phyloP scores from a whole-genome alignment of 2,888 invertebrate genomes.

The Trissoscelio sp. region DNA sequence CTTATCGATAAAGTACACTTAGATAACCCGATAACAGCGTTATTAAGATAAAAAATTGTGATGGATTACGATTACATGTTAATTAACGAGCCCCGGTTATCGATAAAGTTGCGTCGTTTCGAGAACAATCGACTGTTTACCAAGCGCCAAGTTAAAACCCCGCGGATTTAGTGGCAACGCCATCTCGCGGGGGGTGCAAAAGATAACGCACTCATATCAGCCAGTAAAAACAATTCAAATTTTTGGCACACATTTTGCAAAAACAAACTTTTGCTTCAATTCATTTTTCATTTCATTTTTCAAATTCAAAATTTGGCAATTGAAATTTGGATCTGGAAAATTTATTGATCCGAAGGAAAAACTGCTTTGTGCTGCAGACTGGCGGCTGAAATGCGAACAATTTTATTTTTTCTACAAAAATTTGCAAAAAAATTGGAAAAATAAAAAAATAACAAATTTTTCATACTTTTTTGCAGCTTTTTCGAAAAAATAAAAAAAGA shows the following conservation, averaged over 20 bases:
- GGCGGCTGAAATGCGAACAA: conserved; percentile 48
- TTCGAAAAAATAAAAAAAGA: no score
- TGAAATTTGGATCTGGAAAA: no score
- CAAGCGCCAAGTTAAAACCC: neutral
- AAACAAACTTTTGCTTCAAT: no score
- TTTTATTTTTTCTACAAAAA: neutral
- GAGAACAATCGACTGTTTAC: conserved; percentile 8
- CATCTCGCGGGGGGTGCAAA: conserved; percentile 73
- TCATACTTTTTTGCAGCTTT: no score
- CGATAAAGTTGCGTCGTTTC: neutral
- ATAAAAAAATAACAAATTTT: no score
- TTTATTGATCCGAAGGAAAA: conserved; percentile 18
- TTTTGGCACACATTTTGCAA: no score
- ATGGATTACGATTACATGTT: conserved; percentile 34
- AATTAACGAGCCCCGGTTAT: conserved; percentile 14
- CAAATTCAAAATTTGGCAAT: no score
- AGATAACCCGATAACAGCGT: conserved; percentile 33
- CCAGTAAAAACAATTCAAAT: conserved; percentile 46
- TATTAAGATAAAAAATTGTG: conserved; percentile 23
- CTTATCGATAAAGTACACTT: conserved; percentile 45
- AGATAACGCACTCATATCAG: conserved; percentile 17
- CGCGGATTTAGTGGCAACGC: conserved; percentile 47
- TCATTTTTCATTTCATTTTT: no score
- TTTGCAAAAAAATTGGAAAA: no score
- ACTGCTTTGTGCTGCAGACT: conserved; percentile 72